These are phyloP conservation scores for Rhincodon typus DNA, from an alignment of 2,797 vertebrate species.

Conservation along the genomic window DNA sequence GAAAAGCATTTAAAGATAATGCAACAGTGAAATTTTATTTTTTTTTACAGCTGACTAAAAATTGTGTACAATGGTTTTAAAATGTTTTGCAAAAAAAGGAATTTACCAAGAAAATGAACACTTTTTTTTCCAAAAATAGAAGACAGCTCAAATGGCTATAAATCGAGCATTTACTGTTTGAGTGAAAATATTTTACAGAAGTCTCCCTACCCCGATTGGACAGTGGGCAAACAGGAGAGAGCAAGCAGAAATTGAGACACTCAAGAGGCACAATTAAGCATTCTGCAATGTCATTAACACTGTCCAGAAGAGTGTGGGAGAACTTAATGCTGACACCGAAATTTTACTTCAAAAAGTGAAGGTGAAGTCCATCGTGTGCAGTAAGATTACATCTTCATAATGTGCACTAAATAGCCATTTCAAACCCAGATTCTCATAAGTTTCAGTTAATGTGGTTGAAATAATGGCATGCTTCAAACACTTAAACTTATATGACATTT, in stretches of 20 bases:
- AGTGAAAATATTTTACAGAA: background rate
- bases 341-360: background rate
- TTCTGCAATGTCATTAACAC: too few species aligned
- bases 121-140: conserved; percentile 56
- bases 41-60: too few species aligned
- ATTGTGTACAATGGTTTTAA: too few species aligned
- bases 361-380: background rate
- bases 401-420: background rate
- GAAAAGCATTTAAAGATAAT: too few species aligned
- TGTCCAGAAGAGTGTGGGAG: too few species aligned
- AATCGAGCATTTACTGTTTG: too few species aligned
- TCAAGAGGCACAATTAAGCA: too few species aligned
- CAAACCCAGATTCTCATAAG: background rate
- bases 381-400: background rate
- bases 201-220: background rate
- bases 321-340: background rate
- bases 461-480: background rate
- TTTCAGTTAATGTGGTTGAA: background rate
- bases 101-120: conserved; percentile 21
- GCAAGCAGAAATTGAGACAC: too few species aligned
- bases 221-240: background rate
- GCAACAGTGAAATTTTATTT: background rate
- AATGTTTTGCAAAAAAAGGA: conserved; percentile 27
- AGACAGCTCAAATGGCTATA: conserved; percentile 42
- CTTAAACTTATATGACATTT: background rate